Evolutionary conservation across 2,888 invertebrate genomes (phyloP), one percentile per base, ranked within the genome.

Genomic region (Zelleria hepariella): DNA sequence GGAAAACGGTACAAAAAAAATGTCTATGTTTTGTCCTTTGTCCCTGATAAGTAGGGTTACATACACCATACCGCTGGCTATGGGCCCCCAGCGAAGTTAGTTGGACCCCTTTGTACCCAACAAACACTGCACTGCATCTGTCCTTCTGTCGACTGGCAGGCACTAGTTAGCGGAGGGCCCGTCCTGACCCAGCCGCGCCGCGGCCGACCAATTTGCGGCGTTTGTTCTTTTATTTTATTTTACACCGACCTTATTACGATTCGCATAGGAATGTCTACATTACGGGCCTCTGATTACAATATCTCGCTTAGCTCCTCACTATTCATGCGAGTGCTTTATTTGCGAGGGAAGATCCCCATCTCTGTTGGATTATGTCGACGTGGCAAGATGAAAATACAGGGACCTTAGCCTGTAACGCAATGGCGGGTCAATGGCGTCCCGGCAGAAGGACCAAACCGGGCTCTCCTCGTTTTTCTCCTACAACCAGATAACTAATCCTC

Each of bases 1-100:
- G 64, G 61, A 64, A 65, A 67, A 70, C 68, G 69, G 69, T 66
- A 65, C 65, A 62, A 60, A 59, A 48, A 57, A 61, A 66, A 7
- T 32, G 5, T 32, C 32, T 7, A 32, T 32, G 32, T n/a, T n/a
- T n/a, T n/a, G n/a, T n/a, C n/a, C n/a, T n/a, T n/a, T n/a, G n/a
- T n/a, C n/a, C n/a, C n/a, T n/a, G n/a, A n/a, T n/a, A n/a, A n/a
- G n/a, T n/a, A n/a, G n/a, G n/a, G n/a, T n/a, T n/a, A n/a, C n/a
- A n/a, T n/a, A n/a, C n/a, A n/a, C n/a, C n/a, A n/a, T n/a, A n/a
- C n/a, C n/a, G n/a, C n/a, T n/a, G n/a, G n/a, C n/a, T n/a, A n/a
- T n/a, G n/a, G n/a, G n/a, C n/a, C n/a, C n/a, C n/a, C n/a, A n/a
- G n/a, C n/a, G n/a, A n/a, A n/a, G n/a, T n/a, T n/a, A n/a, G n/a